These are phyloP conservation scores for Stichodactyla mertensii DNA, from an alignment of 64 coral and sea anemone species.

Conservation along the genomic window DNA sequence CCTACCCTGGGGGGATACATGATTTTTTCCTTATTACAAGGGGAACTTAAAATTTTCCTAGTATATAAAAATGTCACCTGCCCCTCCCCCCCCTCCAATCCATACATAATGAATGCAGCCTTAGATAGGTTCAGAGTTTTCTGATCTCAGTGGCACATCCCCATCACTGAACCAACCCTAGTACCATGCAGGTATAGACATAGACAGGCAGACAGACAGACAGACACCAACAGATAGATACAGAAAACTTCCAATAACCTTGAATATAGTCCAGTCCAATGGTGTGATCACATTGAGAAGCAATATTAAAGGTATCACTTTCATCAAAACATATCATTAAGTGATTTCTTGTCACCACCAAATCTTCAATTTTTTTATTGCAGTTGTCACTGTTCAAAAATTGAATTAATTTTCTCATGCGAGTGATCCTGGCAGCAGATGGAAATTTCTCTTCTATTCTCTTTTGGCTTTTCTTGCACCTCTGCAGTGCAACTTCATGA, in stretches of 20 bases:
- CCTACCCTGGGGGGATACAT: too few relatives aligned
- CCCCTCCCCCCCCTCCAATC: too few relatives aligned
- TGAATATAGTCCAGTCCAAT: neutral
- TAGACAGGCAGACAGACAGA: too few relatives aligned
- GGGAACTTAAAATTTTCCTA: too few relatives aligned
- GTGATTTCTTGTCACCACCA: neutral
- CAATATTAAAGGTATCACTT: neutral
- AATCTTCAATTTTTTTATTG: neutral
- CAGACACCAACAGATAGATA: neutral
- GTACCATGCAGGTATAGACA: too few relatives aligned
- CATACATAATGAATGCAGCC: too few relatives aligned
- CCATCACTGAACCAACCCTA: too few relatives aligned
- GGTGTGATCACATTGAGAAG: neutral
- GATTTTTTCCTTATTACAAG: too few relatives aligned
- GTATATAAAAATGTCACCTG: too few relatives aligned
- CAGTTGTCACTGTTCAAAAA: neutral
- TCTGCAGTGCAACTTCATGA: conserved; percentile 70
- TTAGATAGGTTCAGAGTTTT: too few relatives aligned
- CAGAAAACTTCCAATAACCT: neutral
- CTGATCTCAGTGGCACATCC: too few relatives aligned
- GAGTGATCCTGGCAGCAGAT: conserved; percentile 28
- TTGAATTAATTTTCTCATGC: neutral
- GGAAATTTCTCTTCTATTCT: conserved; percentile 59
- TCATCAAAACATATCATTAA: neutral
- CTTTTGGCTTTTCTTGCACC: conserved; percentile 68